A percentile compares a stretch with the other conserved stretches of the same genome.
Evolutionary conservation across 2,888 invertebrate species (phyloP).

Genomic region (Agonopterix heracliana): DNA sequence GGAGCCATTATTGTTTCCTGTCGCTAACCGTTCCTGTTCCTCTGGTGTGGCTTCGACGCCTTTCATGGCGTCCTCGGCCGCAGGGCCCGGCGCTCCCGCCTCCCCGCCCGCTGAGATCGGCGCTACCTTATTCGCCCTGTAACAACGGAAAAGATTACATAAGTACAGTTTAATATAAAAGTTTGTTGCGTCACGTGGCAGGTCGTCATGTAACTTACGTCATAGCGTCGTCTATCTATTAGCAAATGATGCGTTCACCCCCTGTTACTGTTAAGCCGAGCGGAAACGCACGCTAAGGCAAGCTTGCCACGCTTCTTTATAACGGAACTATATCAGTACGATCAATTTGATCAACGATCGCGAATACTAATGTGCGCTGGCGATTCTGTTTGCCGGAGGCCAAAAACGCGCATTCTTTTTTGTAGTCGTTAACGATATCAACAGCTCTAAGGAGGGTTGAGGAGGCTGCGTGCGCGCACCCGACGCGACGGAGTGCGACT

Average conservation of each 20-base stretch:
- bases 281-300: conserved; percentile 48
- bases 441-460: conserved; percentile 14
- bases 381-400: conserved; percentile 15
- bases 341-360: conserved; percentile 29
- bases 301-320: conserved; percentile 40
- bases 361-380: conserved; percentile 18
- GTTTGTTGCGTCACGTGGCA: conserved; percentile 2
- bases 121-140: conserved; percentile 55
- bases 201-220: conserved; percentile 47
- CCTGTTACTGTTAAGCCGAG: conserved; percentile 25
- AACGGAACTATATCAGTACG: conserved; percentile 33
- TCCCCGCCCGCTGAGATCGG: conserved; percentile 54
- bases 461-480: conserved; percentile 71
- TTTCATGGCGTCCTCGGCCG: conserved; percentile 63
- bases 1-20: conserved; percentile 82
- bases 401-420: conserved; percentile 39
- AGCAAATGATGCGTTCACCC: conserved; percentile 5
- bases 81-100: conserved; percentile 55
- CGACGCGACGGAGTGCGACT: conserved; percentile 63
- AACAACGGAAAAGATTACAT: conserved; percentile 40
- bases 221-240: conserved; percentile 28
- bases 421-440: conserved; percentile 13
- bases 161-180: conserved; percentile 5
- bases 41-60: conserved; percentile 69
- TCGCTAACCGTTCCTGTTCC: conserved; percentile 67